phyloP scores from a whole-genome alignment of 2,797 vertebrate species.

The Xyrichtys novacula region DNA sequence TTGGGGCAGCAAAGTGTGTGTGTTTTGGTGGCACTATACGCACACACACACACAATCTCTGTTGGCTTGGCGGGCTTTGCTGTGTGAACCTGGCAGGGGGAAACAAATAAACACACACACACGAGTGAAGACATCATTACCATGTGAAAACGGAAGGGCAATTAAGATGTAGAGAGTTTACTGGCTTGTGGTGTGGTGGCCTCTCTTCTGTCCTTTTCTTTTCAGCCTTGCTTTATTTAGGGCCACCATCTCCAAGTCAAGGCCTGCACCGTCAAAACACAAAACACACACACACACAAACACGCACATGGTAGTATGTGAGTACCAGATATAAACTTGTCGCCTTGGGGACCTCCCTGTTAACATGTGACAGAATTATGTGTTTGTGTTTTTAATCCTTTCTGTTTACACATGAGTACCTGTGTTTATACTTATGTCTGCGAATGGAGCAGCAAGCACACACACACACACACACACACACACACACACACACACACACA shows the following conservation, averaged over 20 bases:
- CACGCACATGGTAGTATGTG: slow-evolving; percentile 4
- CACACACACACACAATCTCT: slow-evolving; percentile 20
- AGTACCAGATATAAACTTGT: slow-evolving; percentile 35
- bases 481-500: slow-evolving; percentile 3
- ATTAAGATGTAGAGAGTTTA: slow-evolving; percentile 80
- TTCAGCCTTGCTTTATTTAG: slow-evolving; percentile 59
- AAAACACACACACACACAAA: slow-evolving; percentile 13
- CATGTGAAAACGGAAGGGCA: slow-evolving; percentile 81
- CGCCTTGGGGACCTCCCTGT: not conserved
- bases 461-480: slow-evolving; percentile 5
- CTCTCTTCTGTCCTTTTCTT: slow-evolving; percentile 61
- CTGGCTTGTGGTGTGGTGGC: slow-evolving; percentile 62
- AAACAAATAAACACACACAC: slow-evolving; percentile 49
- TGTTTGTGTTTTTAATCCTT: slow-evolving; percentile 46
- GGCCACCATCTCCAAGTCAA: slow-evolving; percentile 61
- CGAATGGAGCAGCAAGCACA: slow-evolving; percentile 34
- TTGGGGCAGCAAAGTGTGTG: slow-evolving; percentile 20
- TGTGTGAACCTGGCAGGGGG: slow-evolving; percentile 63
- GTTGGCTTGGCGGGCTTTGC: slow-evolving; percentile 41
- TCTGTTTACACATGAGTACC: slow-evolving; percentile 43
- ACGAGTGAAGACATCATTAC: slow-evolving; percentile 64
- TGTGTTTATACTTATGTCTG: slow-evolving; percentile 49
- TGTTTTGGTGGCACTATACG: slow-evolving; percentile 33
- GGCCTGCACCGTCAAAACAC: slow-evolving; percentile 26
- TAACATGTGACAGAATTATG: slow-evolving; percentile 43